Evolutionary conservation across 2,888 invertebrate genomes (phyloP).

Genomic region (Dicyrtomina minuta): DNA sequence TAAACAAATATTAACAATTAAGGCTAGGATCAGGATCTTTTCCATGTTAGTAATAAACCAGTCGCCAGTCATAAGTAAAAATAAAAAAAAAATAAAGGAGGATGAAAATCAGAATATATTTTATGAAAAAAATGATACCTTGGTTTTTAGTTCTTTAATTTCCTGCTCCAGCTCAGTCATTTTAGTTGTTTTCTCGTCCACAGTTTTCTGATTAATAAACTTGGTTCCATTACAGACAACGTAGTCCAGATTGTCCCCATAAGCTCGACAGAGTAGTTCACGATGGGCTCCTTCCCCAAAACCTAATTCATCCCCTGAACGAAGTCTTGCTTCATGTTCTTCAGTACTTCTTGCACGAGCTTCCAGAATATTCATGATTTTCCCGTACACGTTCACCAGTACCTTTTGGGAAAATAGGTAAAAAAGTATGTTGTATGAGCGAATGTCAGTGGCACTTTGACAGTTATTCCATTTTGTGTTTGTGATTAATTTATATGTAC

Average conservation of each 20-base stretch:
- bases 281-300: slow-evolving; percentile 22
- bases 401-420: slow-evolving; percentile 5
- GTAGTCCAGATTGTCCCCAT: slow-evolving; percentile 39
- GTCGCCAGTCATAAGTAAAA: too few species aligned
- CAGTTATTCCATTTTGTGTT: too few species aligned
- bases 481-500: too few species aligned
- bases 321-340: slow-evolving; percentile 15
- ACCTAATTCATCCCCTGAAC: slow-evolving; percentile 27
- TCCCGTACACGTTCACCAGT: slow-evolving; percentile 19
- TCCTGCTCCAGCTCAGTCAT: slow-evolving; percentile 34
- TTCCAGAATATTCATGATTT: slow-evolving; percentile 23
- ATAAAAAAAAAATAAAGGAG: too few species aligned
- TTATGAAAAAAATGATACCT: too few species aligned
- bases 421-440: too few species aligned
- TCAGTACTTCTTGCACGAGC: slow-evolving; percentile 3
- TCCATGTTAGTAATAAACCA: too few species aligned
- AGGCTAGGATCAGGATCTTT: too few species aligned
- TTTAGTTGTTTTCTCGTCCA: slow-evolving; percentile 34
- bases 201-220: slow-evolving; percentile 23
- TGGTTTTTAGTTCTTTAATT: slow-evolving; percentile 40
- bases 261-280: slow-evolving; percentile 34
- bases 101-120: too few species aligned
- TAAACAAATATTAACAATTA: too few species aligned
- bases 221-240: slow-evolving; percentile 41
- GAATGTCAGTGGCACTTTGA: too few species aligned